Percentiles rank a stretch among this genome's conserved stretches.
phyloP scores from a whole-genome alignment of 2,888 invertebrate species.

The Amiota mariae region DNA sequence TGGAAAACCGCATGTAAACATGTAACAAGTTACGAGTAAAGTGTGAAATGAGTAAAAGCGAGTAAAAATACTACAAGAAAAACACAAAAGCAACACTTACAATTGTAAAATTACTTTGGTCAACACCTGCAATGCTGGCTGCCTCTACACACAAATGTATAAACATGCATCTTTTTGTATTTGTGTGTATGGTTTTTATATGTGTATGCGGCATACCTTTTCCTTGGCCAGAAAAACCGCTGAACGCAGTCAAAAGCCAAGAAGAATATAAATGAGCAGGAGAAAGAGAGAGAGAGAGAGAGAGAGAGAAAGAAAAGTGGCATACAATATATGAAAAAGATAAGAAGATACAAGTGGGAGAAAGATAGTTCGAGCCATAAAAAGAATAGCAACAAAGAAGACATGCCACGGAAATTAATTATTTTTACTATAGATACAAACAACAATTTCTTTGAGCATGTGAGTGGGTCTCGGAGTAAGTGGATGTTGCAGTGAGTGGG shows the following conservation, averaged over 20 bases:
- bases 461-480: too few species aligned
- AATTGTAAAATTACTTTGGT: constrained; percentile 54
- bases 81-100: constrained; percentile 20
- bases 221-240: background rate
- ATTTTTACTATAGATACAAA: constrained; percentile 46
- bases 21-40: background rate
- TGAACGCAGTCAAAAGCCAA: constrained; percentile 24
- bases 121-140: constrained; percentile 52
- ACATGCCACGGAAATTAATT: constrained; percentile 61
- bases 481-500: too few species aligned
- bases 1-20: background rate
- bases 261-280: constrained; percentile 26
- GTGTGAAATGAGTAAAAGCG: background rate
- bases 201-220: constrained; percentile 26
- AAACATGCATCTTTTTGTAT: background rate
- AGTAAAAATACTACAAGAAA: too few species aligned
- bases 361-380: too few species aligned
- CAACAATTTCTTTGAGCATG: background rate
- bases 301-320: background rate
- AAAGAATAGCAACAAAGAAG: constrained; percentile 18
- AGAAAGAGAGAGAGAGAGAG: background rate
- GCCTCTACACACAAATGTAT: background rate
- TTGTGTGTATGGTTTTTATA: background rate
- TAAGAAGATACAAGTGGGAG: too few species aligned
- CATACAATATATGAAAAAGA: too few species aligned